phyloP scores from a whole-genome alignment of 2,797 vertebrate genomes.

The Podarcis siculus region DNA sequence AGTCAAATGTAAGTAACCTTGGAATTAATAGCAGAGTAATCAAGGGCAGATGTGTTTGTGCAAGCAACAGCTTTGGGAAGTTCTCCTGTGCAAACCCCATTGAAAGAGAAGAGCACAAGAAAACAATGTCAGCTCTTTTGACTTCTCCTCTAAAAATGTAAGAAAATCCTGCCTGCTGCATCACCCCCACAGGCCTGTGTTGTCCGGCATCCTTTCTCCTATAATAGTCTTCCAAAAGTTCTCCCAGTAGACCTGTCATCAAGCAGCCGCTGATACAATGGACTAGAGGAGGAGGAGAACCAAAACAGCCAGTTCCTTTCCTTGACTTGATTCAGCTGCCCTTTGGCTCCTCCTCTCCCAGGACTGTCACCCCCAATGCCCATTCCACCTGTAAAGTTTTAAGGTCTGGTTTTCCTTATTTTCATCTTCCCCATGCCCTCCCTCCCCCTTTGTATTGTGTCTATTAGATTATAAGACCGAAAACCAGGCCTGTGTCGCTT shows the following conservation, averaged over 20 bases:
- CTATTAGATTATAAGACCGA: too few relatives aligned
- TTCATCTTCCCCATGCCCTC: too few relatives aligned
- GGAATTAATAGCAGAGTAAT: not conserved
- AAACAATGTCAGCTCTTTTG: not conserved
- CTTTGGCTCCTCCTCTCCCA: not conserved
- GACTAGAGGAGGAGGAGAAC: too few relatives aligned
- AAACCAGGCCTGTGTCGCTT: too few relatives aligned
- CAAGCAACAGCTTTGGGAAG: rapidly evolving
- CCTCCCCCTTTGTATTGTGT: too few relatives aligned
- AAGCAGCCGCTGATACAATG: too few relatives aligned
- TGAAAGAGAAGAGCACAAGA: not conserved
- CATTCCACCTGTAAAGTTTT: not conserved
- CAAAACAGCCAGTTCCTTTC: not conserved
- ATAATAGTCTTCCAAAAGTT: too few relatives aligned
- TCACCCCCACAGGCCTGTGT: too few relatives aligned
- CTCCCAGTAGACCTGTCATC: too few relatives aligned
- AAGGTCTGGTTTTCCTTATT: not conserved
- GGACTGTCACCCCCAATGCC: not conserved
- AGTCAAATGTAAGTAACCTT: not conserved
- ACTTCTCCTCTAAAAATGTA: not conserved
- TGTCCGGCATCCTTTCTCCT: not conserved
- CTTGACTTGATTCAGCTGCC: not conserved
- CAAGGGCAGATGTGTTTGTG: not conserved
- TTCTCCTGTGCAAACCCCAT: not conserved
- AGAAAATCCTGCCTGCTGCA: too few relatives aligned